Evolutionary conservation across 2,888 invertebrate species (phyloP).

Genomic region (Oscheius sp.): DNA sequence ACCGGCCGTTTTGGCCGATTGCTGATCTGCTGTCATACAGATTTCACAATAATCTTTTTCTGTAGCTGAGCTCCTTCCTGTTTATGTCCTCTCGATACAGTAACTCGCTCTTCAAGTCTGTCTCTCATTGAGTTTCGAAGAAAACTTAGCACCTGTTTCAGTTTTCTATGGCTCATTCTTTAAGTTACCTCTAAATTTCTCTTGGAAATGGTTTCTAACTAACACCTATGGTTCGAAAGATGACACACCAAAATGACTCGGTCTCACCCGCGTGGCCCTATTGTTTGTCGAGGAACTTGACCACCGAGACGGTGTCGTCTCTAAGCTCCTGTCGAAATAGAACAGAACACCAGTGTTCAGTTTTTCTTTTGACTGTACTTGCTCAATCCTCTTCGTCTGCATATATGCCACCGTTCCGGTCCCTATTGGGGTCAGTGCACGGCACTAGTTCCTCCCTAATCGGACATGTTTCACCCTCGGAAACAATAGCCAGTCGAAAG

Average conservation of each 20-base stretch:
- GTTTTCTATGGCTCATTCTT: too few species aligned
- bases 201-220: background rate
- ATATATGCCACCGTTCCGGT: conserved; percentile 29
- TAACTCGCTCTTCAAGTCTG: too few species aligned
- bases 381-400: conserved; percentile 16
- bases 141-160: too few species aligned
- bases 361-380: background rate
- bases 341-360: background rate
- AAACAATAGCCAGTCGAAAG: conserved; percentile 15
- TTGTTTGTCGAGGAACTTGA: background rate
- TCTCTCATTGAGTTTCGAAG: too few species aligned
- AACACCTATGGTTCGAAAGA: background rate
- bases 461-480: conserved; percentile 32
- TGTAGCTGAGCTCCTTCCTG: background rate
- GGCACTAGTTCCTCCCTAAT: conserved; percentile 32
- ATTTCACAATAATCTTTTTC: background rate
- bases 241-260: background rate
- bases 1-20: conserved; percentile 27
- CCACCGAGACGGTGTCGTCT: background rate
- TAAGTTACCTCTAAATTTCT: background rate
- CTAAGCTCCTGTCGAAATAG: background rate
- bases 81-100: background rate
- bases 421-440: conserved; percentile 37
- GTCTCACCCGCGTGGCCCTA: background rate
- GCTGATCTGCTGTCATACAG: background rate